phyloP scores from a whole-genome alignment of 2,888 invertebrate genomes.

The Fragum whitleyi region DNA sequence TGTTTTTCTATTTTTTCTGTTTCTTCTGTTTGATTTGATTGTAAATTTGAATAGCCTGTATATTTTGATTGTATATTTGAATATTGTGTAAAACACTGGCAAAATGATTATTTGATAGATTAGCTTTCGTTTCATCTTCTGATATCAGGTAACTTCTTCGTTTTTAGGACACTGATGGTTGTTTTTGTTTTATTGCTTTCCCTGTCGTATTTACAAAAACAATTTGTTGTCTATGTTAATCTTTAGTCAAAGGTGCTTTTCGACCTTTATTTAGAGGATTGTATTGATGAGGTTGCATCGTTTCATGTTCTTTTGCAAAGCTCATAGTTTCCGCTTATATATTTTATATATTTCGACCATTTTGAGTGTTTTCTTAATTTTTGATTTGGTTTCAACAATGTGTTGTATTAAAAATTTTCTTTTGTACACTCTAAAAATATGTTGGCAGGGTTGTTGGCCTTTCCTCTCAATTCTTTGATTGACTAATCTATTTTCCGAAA shows the following conservation, averaged over 20 bases:
- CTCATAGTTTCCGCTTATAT: not conserved
- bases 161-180: not conserved
- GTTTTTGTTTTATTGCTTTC: not conserved
- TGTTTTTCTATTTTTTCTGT: too few relatives aligned
- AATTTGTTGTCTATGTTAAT: not conserved
- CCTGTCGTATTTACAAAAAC: conserved; percentile 12
- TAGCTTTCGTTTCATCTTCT: not conserved
- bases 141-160: not conserved
- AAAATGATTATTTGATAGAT: too few relatives aligned
- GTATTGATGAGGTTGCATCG: not conserved
- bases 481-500: not conserved
- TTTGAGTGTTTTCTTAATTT: not conserved
- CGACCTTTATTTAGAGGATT: not conserved
- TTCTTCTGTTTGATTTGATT: not conserved
- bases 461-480: too few relatives aligned
- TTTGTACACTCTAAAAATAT: too few relatives aligned
- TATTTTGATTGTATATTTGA: not conserved
- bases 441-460: too few relatives aligned
- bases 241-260: not conserved
- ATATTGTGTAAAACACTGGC: too few relatives aligned
- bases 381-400: not conserved
- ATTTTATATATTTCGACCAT: conserved; percentile 7
- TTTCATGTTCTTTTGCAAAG: not conserved
- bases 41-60: too few relatives aligned
- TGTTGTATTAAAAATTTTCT: too few relatives aligned